These are phyloP conservation scores for Zhengitettix transpicula DNA, from an alignment of 2,888 invertebrate species.

Conservation along the genomic window DNA sequence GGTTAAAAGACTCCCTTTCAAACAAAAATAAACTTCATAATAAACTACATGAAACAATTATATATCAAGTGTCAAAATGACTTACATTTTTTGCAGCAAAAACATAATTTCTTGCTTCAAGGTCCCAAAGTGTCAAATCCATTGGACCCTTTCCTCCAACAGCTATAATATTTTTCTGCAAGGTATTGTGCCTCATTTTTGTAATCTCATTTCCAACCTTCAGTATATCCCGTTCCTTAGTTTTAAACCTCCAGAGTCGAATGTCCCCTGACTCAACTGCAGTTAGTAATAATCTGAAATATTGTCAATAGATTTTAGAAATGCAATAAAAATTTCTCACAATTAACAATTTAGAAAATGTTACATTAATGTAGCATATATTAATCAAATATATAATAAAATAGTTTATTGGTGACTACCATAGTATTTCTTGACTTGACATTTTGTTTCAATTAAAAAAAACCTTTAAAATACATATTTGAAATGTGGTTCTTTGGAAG, in stretches of 20 bases:
- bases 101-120: constrained; percentile 29
- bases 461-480: too few relatives aligned
- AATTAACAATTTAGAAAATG: too few relatives aligned
- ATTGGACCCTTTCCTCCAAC: constrained; percentile 75
- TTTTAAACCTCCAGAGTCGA: constrained; percentile 38
- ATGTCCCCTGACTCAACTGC: constrained; percentile 45
- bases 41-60: too few relatives aligned
- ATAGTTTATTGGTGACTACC: too few relatives aligned
- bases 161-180: constrained; percentile 45
- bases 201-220: constrained; percentile 17
- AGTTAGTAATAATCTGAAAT: constrained; percentile 23
- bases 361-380: too few relatives aligned
- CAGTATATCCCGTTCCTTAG: constrained; percentile 18
- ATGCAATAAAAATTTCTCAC: too few relatives aligned
- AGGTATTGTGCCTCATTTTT: constrained; percentile 43
- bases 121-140: constrained; percentile 72
- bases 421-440: too few relatives aligned
- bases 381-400: too few relatives aligned
- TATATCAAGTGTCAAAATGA: not conserved
- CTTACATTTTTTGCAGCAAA: constrained; percentile 47
- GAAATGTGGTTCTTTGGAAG: too few relatives aligned
- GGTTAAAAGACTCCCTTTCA: too few relatives aligned
- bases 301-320: not conserved
- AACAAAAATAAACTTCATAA: too few relatives aligned
- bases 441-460: too few relatives aligned